These are phyloP conservation scores for Vulpes vulpes DNA, from an alignment of 2,113 vertebrate species.

Conservation along the genomic window DNA sequence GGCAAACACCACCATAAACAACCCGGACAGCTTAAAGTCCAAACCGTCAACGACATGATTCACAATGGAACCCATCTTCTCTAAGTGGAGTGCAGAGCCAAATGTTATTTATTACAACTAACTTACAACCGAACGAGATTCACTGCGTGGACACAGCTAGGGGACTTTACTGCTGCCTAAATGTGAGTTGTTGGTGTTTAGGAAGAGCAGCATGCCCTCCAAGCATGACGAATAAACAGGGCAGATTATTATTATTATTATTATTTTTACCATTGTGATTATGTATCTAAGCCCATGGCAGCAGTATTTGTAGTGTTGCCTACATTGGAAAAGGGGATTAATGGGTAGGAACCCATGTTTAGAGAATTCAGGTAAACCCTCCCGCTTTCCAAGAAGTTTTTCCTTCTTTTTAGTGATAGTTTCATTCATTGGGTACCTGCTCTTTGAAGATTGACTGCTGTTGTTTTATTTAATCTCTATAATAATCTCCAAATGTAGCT, in stretches of 20 bases:
- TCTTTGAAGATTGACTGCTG: background rate
- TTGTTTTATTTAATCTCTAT: background rate
- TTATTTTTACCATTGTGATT: too few relatives aligned
- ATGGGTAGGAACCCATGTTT: background rate
- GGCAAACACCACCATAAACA: conserved; percentile 70
- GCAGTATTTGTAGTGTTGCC: background rate
- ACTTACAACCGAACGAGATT: background rate
- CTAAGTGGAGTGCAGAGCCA: background rate
- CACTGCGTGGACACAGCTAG: background rate
- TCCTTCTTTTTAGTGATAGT: background rate
- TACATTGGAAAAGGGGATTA: background rate
- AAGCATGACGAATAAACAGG: background rate
- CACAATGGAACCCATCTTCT: conserved; percentile 37
- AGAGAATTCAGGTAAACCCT: background rate
- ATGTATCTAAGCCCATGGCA: background rate
- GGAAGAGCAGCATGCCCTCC: background rate
- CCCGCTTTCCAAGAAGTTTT: background rate
- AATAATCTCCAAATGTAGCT: background rate
- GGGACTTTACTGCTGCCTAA: background rate
- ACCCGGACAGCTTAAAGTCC: conserved; percentile 68
- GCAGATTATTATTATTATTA: too few relatives aligned
- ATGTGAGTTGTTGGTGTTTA: background rate
- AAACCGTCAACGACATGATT: conserved; percentile 33
- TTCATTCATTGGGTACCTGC: background rate
- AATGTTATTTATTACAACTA: conserved; percentile 59